Percentiles rank a stretch among this genome's conserved stretches.
Conservation (phyloP, 2,113 vertebrate genomes). For the Chloroceryle aenea region DNA sequence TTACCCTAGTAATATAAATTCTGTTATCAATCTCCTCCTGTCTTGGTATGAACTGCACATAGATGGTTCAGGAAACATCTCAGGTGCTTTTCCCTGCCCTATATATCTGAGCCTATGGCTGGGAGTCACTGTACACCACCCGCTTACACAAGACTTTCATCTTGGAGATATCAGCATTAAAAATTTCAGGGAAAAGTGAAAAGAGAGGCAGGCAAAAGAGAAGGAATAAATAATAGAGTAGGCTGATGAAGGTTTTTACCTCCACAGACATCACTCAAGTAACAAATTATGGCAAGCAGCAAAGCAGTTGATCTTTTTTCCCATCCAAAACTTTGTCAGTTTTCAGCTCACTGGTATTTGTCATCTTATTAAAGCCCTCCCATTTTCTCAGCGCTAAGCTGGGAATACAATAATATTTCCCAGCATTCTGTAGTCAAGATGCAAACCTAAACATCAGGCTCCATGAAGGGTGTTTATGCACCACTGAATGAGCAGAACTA, state of each 20-base stretch:
- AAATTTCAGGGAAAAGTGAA: neutral
- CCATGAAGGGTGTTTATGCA: neutral
- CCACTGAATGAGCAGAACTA: neutral
- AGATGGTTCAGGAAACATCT: neutral
- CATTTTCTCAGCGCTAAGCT: neutral
- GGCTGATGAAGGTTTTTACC: neutral
- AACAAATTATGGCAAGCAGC: neutral
- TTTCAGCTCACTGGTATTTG: neutral
- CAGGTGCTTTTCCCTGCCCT: neutral
- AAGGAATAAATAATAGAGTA: neutral
- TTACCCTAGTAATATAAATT: neutral
- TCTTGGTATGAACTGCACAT: neutral
- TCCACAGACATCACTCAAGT: neutral
- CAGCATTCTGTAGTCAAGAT: neutral
- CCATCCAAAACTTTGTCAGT: neutral
- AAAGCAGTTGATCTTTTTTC: neutral
- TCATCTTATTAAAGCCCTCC: neutral
- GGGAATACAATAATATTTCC: neutral
- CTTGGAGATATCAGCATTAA: neutral
- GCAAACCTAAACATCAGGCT: neutral
- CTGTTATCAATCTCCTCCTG: neutral
- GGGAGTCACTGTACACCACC: neutral
- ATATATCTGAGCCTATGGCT: neutral
- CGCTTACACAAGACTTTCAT: neutral
- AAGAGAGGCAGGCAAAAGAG: neutral